Evolutionary conservation across 2,888 invertebrate genomes (phyloP).

Genomic region (Ichneumoninae sp.): DNA sequence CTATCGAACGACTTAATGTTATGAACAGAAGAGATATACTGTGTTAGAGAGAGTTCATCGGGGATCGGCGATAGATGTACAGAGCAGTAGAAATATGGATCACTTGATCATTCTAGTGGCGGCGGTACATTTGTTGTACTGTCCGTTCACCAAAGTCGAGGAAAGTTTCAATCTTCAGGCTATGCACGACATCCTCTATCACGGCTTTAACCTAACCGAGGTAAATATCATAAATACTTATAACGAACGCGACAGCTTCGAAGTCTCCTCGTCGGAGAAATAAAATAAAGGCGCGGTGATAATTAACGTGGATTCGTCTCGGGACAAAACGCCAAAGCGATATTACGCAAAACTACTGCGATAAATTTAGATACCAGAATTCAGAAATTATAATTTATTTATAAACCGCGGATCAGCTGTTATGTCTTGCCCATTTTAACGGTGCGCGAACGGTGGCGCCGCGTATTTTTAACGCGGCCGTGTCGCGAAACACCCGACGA

Average conservation of each 20-base stretch:
- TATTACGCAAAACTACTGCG: slow-evolving; percentile 74
- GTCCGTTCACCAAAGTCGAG: slow-evolving; percentile 99
- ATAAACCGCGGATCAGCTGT: slow-evolving; percentile 78
- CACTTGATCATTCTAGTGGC: slow-evolving; percentile 91
- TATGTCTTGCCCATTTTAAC: slow-evolving; percentile 48
- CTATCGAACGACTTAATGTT: slow-evolving; percentile 22
- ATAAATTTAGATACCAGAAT: slow-evolving; percentile 76
- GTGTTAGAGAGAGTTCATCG: slow-evolving; percentile 31
- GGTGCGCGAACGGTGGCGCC: slow-evolving; percentile 30
- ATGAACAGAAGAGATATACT: slow-evolving; percentile 30
- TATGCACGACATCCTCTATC: slow-evolving; percentile 97
- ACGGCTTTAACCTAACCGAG: slow-evolving; percentile 92
- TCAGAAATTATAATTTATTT: slow-evolving; percentile 71
- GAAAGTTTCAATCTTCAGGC: slow-evolving; percentile 99
- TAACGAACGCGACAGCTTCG: neutral
- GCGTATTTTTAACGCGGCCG: slow-evolving; percentile 28
- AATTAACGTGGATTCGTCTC: neutral
- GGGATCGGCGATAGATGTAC: slow-evolving; percentile 51
- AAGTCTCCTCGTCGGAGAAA: slow-evolving; percentile 44
- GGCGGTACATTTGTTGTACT: slow-evolving; percentile 92
- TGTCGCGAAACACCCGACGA: slow-evolving; percentile 20
- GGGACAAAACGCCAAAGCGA: slow-evolving; percentile 32
- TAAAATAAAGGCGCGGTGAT: slow-evolving; percentile 67
- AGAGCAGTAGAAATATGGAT: slow-evolving; percentile 86
- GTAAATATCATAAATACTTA: slow-evolving; percentile 85